phyloP scores from a whole-genome alignment of 2,797 vertebrate genomes.

The Triplophysa yarkandensis region DNA sequence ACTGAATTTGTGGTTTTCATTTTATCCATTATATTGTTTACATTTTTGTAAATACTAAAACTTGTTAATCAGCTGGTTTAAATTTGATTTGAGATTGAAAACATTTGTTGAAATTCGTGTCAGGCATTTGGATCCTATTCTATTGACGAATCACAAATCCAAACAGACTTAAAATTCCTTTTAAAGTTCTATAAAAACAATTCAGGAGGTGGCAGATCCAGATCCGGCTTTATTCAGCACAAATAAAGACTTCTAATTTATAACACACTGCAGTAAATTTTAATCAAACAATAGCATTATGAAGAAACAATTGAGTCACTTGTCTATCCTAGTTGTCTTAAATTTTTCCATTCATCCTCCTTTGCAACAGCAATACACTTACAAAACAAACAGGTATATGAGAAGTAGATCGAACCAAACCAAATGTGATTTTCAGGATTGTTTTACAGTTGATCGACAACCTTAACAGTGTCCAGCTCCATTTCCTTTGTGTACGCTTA shows the following conservation, averaged over 20 bases:
- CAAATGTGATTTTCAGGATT: conserved; percentile 21
- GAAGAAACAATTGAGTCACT: too few relatives aligned
- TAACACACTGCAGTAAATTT: not conserved
- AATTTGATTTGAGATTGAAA: not conserved
- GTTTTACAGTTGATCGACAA: conserved; percentile 26
- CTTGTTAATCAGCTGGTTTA: not conserved
- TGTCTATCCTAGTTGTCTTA: not conserved
- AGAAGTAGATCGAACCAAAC: not conserved
- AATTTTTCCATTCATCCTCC: not conserved
- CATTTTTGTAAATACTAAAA: not conserved
- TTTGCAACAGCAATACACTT: not conserved
- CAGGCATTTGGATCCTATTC: not conserved
- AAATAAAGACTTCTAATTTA: not conserved
- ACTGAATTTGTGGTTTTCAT: not conserved
- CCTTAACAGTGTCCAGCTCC: conserved; percentile 25
- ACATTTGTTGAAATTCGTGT: not conserved
- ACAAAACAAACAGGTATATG: not conserved
- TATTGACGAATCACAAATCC: not conserved
- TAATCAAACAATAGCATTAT: not conserved
- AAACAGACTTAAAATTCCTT: not conserved
- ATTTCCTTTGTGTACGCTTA: conserved; percentile 43
- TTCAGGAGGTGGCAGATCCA: not conserved
- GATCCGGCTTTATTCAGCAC: not conserved
- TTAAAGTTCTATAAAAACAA: not conserved
- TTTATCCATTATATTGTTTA: not conserved